phyloP scores from a whole-genome alignment of 1,140 invertebrate genomes.

The Bombus sylvicola region DNA sequence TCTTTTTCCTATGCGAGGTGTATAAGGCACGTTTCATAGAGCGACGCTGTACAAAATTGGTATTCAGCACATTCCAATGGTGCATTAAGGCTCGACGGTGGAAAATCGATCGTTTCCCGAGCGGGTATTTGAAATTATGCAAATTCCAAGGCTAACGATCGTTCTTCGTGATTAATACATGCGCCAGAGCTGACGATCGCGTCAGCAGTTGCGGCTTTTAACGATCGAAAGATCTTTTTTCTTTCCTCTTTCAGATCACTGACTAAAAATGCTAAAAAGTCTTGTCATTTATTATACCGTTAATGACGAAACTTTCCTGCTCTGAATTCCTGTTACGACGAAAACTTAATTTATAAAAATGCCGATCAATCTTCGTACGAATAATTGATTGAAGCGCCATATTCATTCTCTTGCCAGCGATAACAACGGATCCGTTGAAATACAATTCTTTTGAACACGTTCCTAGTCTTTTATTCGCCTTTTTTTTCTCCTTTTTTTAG shows the following conservation, averaged over 20 bases:
- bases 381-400: background rate
- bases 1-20: background rate
- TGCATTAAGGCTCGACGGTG: conserved; percentile 15
- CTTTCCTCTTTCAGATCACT: background rate
- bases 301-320: background rate
- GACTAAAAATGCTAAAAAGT: background rate
- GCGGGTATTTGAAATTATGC: conserved; percentile 40
- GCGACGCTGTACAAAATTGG: conserved; percentile 3
- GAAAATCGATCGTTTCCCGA: conserved; percentile 29
- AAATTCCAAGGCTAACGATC: conserved; percentile 33
- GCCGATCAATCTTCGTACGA: background rate
- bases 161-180: conserved; percentile 18
- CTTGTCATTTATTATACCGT: background rate
- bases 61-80: background rate
- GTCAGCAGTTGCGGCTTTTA: background rate
- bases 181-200: background rate
- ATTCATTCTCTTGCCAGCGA: background rate
- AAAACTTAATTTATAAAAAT: background rate
- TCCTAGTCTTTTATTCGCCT: too few relatives aligned
- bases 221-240: background rate
- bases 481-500: background rate
- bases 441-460: background rate
- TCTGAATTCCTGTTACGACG: background rate
- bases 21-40: background rate
- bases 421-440: background rate